These are phyloP conservation scores for Neopipo cinnamomea DNA, from an alignment of 2,113 vertebrate species.

Conservation along the genomic window DNA sequence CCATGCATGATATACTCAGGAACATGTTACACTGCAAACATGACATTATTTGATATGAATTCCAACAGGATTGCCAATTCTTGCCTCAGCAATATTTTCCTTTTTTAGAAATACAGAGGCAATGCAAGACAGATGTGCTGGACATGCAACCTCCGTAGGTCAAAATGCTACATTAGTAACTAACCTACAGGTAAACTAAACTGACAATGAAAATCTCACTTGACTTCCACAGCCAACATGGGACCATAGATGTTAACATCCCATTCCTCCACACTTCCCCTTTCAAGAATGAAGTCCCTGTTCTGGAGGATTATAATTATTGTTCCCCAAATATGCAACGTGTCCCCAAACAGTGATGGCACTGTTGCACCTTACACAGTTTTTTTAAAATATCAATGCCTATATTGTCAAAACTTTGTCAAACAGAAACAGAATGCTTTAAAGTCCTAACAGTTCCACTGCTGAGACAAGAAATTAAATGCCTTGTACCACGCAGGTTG, in stretches of 20 bases:
- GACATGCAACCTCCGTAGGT: neutral
- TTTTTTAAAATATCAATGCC: neutral
- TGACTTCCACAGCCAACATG: neutral
- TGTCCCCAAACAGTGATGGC: neutral
- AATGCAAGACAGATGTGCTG: neutral
- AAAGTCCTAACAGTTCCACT: neutral
- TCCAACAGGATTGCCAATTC: neutral
- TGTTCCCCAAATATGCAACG: neutral
- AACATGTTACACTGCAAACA: neutral
- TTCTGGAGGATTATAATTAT: neutral
- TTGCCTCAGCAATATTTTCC: neutral
- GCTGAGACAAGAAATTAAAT: neutral
- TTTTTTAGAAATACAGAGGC: neutral
- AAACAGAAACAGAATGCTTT: neutral
- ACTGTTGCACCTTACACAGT: neutral
- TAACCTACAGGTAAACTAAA: neutral
- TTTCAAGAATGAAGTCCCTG: neutral
- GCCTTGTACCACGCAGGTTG: neutral
- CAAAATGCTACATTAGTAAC: neutral
- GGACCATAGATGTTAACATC: neutral
- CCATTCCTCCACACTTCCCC: neutral
- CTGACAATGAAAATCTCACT: neutral
- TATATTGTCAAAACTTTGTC: neutral
- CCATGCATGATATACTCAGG: neutral
- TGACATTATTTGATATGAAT: neutral